Evolutionary conservation across 2,888 invertebrate species (phyloP), one percentile per base, ranked within the genome.

Genomic region (Homarus gammarus): DNA sequence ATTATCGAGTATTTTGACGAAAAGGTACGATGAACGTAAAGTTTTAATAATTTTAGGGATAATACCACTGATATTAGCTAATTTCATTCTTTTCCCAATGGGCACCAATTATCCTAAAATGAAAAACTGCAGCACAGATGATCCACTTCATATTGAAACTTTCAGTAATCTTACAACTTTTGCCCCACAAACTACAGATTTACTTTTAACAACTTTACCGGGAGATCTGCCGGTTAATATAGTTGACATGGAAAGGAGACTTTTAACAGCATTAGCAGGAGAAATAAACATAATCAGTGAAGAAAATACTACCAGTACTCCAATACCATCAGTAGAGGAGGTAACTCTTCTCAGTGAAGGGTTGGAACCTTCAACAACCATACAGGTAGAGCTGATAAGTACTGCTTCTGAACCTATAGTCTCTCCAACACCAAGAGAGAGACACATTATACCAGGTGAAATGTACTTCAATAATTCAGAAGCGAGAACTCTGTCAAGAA

Each of bases 11-110:
- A 96, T 96, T 12, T 94, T 97, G 73, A 96, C 97, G 91, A 96
- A 95, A 93, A 22, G 51, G 31, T 56, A 84, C 33, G 89, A 90
- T 79, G 97, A 98, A 94, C 95, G 96, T 93, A 96, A 95, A 91
- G 95, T 97, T n/a, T 95, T 97, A 93, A 95, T 97, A 86, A 97
- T 96, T 96, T 96, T 96, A 93, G 97, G 97, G 64, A 97, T 98
- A 93, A 95, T 97, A 49, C 95, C 97, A 91, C 97, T 97, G 95
- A 95, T 96, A 0, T 93, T 97, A 92, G 97, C 97, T 0, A 95
- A 97, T 68, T 93, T 96, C 27, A 94, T 96, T 78, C 96, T 96
- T 93, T 96, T 98, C 93, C 97, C 97, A 12, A 97, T 96, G 96
- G 96, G 96, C 27, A 89, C 72, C 61, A 89, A 72, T 15, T 88